A percentile compares a stretch with the other conserved stretches of the same genome.
These are phyloP conservation scores for Etheostoma spectabile DNA, from an alignment of 2,113 vertebrate species.

Conservation along the genomic window DNA sequence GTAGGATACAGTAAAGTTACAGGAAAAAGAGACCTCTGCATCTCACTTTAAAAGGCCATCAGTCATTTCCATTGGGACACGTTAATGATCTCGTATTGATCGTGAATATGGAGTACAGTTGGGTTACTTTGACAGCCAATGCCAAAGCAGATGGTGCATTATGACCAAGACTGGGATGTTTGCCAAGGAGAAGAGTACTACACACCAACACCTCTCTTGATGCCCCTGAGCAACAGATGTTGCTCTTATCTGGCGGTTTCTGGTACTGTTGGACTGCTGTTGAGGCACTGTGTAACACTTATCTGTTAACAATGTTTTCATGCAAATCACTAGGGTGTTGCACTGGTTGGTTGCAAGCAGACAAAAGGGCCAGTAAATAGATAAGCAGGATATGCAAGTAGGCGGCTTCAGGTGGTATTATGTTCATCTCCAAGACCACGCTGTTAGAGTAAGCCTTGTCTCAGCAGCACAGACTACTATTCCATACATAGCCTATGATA, in stretches of 20 bases:
- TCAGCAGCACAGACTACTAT: conserved; percentile 4
- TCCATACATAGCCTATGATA: too few relatives aligned
- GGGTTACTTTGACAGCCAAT: conserved; percentile 29
- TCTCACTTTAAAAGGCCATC: conserved; percentile 38
- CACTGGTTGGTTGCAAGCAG: conserved; percentile 52
- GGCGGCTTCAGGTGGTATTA: conserved; percentile 6
- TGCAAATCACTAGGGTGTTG: conserved; percentile 57
- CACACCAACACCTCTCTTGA: conserved; percentile 56
- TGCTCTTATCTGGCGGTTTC: conserved; percentile 65
- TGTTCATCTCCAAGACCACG: conserved; percentile 11
- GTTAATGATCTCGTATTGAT: conserved; percentile 54
- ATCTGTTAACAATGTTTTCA: conserved; percentile 62
- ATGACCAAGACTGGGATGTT: conserved; percentile 46
- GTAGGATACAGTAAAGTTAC: conserved; percentile 19
- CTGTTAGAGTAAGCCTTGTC: not conserved
- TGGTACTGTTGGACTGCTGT: conserved; percentile 55
- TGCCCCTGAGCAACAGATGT: conserved; percentile 68
- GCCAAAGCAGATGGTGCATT: conserved; percentile 66
- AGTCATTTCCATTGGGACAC: conserved; percentile 44
- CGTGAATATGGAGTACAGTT: conserved; percentile 36
- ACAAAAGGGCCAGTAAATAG: conserved; percentile 48
- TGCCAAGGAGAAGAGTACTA: conserved; percentile 50
- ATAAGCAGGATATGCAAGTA: conserved; percentile 44
- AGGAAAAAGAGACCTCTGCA: conserved; percentile 15
- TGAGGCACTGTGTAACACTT: conserved; percentile 55